A percentile compares a stretch with the other conserved stretches of the same genome.
Conservation (phyloP, 2,113 vertebrate species). For the Anoplopoma fimbria region DNA sequence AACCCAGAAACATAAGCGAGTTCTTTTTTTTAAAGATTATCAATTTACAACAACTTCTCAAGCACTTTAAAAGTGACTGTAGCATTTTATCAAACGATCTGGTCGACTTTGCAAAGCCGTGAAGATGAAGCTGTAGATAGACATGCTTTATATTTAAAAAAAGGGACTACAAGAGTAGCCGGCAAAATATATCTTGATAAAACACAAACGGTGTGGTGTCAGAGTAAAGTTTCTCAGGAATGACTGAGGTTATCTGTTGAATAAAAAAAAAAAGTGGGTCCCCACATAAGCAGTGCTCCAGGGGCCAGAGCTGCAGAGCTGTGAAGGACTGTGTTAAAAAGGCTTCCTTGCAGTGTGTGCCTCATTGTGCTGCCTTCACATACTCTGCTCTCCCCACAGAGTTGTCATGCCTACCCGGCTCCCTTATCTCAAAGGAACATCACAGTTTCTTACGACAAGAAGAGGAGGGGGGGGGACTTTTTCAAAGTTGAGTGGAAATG, state of each 20-base stretch:
- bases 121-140: not conserved
- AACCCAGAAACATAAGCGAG: not conserved
- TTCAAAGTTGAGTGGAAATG: constrained; percentile 71
- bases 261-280: constrained; percentile 74
- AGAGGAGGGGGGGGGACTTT: constrained; percentile 27
- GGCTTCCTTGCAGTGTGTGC: constrained; percentile 80
- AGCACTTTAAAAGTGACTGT: not conserved
- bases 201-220: constrained; percentile 32
- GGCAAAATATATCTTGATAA: not conserved
- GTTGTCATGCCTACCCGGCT: constrained; percentile 84
- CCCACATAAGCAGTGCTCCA: constrained; percentile 50
- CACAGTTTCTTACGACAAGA: constrained; percentile 76
- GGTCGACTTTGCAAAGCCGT: not conserved
- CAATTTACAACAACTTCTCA: not conserved
- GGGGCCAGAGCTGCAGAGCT: constrained; percentile 59
- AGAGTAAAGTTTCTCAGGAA: constrained; percentile 12
- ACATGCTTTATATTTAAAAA: not conserved
- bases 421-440: constrained; percentile 85
- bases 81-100: not conserved
- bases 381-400: constrained; percentile 81
- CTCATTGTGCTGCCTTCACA: constrained; percentile 82
- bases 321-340: constrained; percentile 74
- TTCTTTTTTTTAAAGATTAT: not conserved
- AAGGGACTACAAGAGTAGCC: not conserved
- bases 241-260: constrained; percentile 67